A percentile compares a stretch with the other conserved stretches of the same genome.
phyloP scores from a whole-genome alignment of 2,113 vertebrate genomes.

The Dasyurus viverrinus region DNA sequence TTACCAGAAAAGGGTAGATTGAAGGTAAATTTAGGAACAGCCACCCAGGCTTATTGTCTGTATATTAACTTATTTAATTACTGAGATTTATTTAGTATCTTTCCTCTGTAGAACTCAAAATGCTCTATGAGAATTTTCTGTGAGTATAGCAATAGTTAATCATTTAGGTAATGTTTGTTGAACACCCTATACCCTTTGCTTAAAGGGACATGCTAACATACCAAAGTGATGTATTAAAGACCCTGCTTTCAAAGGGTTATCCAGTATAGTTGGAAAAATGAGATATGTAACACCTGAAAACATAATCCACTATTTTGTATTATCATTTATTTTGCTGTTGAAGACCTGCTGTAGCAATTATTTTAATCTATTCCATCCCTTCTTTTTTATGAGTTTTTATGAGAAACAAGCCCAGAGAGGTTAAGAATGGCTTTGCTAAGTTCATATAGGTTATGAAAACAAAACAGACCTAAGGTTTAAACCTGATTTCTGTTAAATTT shows the following conservation, averaged over 20 bases:
- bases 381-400: not conserved
- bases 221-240: not conserved
- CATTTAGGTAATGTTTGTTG: not conserved
- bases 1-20: conserved; percentile 50
- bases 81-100: conserved; percentile 36
- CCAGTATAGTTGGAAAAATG: not conserved
- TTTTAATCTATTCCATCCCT: not conserved
- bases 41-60: conserved; percentile 28
- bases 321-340: not conserved
- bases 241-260: not conserved
- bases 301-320: not conserved
- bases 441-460: not conserved
- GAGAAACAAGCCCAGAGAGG: not conserved
- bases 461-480: not conserved
- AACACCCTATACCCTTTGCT: not conserved
- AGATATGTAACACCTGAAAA: not conserved
- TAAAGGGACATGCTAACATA: not conserved
- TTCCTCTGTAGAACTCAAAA: not conserved
- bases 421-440: not conserved
- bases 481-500: not conserved
- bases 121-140: not conserved
- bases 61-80: conserved; percentile 31
- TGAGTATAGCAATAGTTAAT: not conserved
- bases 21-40: conserved; percentile 42
- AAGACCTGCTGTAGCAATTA: not conserved